Conservation (phyloP, 2,113 vertebrate species). For the cattle (Bos taurus) region DNA sequence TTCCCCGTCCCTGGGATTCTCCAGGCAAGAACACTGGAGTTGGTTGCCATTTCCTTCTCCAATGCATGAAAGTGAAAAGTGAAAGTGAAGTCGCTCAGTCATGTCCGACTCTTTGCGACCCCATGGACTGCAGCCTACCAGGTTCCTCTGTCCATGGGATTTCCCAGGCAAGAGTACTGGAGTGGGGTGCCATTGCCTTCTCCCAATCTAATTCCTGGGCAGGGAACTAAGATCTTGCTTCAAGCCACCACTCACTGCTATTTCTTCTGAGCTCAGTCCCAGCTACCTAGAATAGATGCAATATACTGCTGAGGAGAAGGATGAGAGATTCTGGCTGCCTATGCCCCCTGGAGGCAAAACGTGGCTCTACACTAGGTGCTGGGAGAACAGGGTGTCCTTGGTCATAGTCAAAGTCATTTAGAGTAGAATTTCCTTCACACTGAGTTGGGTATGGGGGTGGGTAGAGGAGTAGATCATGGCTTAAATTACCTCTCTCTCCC, state of each 20-base stretch:
- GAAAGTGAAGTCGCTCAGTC: accelerated
- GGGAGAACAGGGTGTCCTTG: background rate
- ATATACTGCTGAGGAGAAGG: background rate
- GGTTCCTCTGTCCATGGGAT: background rate
- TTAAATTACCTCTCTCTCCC: background rate
- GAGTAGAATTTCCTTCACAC: background rate
- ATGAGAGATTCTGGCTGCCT: background rate
- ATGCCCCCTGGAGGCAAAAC: background rate
- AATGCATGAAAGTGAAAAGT: background rate
- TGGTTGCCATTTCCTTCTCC: background rate
- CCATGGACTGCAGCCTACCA: background rate
- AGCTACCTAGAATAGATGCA: background rate
- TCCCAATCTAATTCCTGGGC: background rate
- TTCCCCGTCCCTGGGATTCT: accelerated
- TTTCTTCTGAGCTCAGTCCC: background rate
- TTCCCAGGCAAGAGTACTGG: background rate
- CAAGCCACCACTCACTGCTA: background rate
- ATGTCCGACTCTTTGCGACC: accelerated
- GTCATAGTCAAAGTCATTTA: background rate
- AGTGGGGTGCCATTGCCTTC: background rate
- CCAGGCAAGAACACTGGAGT: background rate
- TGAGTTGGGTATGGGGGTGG: background rate
- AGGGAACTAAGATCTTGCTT: background rate
- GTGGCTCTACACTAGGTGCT: background rate
- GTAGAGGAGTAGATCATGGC: background rate